A percentile compares a stretch with the other conserved stretches of the same genome.
Evolutionary conservation across 2,797 vertebrate species (phyloP).

Genomic region (Buphagus erythrorhynchus): DNA sequence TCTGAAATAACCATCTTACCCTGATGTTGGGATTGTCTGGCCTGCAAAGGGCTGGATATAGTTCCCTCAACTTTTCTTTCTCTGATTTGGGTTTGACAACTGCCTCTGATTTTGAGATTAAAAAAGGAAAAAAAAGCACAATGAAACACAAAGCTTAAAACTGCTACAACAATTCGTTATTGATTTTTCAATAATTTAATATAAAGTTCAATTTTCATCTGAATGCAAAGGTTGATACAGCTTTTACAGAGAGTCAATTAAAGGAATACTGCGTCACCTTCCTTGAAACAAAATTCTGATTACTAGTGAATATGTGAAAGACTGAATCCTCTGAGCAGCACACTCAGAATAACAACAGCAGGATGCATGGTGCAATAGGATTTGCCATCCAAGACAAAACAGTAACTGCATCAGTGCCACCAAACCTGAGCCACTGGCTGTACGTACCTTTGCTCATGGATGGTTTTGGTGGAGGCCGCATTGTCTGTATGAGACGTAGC

Average conservation of each 20-base stretch:
- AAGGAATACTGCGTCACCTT: rapidly evolving
- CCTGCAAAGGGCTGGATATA: constrained; percentile 93
- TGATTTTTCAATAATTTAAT: background rate
- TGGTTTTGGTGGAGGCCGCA: constrained; percentile 88
- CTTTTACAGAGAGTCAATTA: background rate
- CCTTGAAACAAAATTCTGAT: background rate
- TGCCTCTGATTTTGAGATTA: constrained; percentile 67
- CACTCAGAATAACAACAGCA: background rate
- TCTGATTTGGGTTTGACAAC: constrained; percentile 83
- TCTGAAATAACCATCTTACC: constrained; percentile 70
- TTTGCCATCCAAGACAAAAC: background rate
- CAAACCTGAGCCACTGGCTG: background rate
- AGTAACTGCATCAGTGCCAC: background rate
- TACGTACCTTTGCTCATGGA: constrained; percentile 84
- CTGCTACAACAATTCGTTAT: background rate
- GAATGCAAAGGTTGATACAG: rapidly evolving
- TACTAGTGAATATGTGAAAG: background rate
- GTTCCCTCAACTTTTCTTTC: constrained; percentile 89
- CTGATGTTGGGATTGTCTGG: constrained; percentile 86
- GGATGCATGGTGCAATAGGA: rapidly evolving
- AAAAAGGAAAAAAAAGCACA: background rate
- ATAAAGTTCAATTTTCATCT: background rate
- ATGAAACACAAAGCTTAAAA: background rate
- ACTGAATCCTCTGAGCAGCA: background rate
- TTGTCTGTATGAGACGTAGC: constrained; percentile 95